Evolutionary conservation across 2,797 vertebrate genomes (phyloP), one percentile per base, ranked within the genome.

Genomic region (Spinibarbus caldwelli): DNA sequence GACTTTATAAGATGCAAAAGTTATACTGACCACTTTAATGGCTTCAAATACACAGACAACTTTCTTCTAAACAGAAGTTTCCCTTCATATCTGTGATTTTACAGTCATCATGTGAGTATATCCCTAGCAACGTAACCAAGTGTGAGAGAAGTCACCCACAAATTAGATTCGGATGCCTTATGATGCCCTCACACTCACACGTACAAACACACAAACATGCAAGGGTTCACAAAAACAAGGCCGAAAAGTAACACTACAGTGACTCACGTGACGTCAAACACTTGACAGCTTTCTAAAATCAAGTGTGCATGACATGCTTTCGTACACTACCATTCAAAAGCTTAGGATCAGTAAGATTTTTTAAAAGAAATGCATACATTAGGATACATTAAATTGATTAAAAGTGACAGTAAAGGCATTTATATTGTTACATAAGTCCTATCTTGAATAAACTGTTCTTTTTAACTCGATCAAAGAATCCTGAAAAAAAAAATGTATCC

Each of bases 131-230:
- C 52, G 59, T 54, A 43, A 54, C 31, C 14, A 41, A 71, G 52
- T 57, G 49, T 47, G 38, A 59, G 41, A 82, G 6, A 62, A 21
- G 31, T 41, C 66, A 41, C 23, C 79, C 66, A 70, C 34, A 81
- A 70, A 70, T 41, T 54, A 70, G 23, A 66, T 59, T 45, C 6
- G 12, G 49, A 59, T 6, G 11, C 15, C 59, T 31, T 11, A 80
- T 66, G 78, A 67, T 66, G 62, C 45, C 64, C 21, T 80, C 78
- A 79, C 78, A 66, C 59, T 66, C 26, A 36, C 78, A 49, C 8
- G 43, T 49, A 77, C 73, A 77, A n/a, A 57, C 49, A 57, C 45
- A 64, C 43, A 80, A 80, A 68, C 43, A 80, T 59, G 8, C 14
- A 29, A 78, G 52, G 19, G 54, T 29, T 78, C 62, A 36, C 78